Evolutionary conservation across 2,113 vertebrate genomes (phyloP).

Genomic region (Gymnobelideus leadbeateri): DNA sequence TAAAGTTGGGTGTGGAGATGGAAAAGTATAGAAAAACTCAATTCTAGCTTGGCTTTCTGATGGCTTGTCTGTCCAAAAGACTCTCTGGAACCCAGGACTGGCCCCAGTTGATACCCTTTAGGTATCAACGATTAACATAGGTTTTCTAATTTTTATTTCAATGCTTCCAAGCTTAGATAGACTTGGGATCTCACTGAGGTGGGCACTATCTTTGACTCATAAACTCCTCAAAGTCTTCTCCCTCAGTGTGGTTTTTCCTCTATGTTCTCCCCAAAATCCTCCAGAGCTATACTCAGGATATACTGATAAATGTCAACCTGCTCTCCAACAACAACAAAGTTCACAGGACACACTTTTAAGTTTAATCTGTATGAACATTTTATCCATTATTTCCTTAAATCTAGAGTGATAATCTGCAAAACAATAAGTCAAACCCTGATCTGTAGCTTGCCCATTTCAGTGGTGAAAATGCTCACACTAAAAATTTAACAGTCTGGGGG

Average conservation of each 20-base stretch:
- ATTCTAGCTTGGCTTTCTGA: neutral
- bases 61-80: no score
- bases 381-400: neutral
- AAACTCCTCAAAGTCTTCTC: no score
- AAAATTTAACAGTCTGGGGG: neutral
- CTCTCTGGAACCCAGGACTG: no score
- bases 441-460: neutral
- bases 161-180: neutral
- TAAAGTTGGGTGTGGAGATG: neutral
- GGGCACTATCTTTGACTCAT: neutral
- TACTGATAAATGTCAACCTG: neutral
- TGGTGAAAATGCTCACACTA: neutral
- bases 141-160: neutral
- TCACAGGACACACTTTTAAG: neutral
- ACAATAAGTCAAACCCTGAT: neutral
- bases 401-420: neutral
- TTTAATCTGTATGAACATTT: neutral
- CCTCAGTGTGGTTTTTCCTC: neutral
- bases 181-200: neutral
- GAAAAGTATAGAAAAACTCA: neutral
- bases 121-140: neutral
- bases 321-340: neutral
- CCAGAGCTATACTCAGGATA: neutral
- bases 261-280: neutral
- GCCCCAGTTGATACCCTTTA: no score